These are phyloP conservation scores for Diarsia dahlii DNA, from an alignment of 2,888 invertebrate genomes.

Conservation along the genomic window DNA sequence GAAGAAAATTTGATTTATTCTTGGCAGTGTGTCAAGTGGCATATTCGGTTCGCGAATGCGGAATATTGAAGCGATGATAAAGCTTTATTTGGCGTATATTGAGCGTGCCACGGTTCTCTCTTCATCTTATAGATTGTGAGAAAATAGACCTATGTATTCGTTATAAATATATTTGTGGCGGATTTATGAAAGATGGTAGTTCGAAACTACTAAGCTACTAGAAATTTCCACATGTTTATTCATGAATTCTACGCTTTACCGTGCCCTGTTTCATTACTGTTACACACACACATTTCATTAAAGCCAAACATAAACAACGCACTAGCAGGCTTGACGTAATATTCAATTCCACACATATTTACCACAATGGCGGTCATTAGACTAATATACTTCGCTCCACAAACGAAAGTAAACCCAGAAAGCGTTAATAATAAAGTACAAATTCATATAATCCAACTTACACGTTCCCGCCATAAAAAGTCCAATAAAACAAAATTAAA, in stretches of 20 bases:
- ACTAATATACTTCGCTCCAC: slow-evolving; percentile 44
- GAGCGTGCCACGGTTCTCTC: slow-evolving; percentile 75
- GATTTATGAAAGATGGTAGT: slow-evolving; percentile 15
- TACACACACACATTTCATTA: slow-evolving; percentile 20
- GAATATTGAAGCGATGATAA: slow-evolving; percentile 83
- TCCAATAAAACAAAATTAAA: slow-evolving; percentile 68
- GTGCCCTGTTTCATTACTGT: slow-evolving; percentile 15
- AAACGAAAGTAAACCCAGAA: slow-evolving; percentile 45
- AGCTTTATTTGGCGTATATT: slow-evolving; percentile 84
- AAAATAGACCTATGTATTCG: slow-evolving; percentile 52
- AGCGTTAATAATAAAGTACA: slow-evolving; percentile 56
- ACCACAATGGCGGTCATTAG: slow-evolving; percentile 53
- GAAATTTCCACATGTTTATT: slow-evolving; percentile 1
- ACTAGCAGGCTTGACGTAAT: slow-evolving; percentile 34
- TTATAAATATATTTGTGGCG: slow-evolving; percentile 40
- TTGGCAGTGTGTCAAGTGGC: slow-evolving; percentile 85
- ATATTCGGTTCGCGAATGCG: slow-evolving; percentile 81
- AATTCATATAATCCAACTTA: slow-evolving; percentile 57
- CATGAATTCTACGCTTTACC: background rate
- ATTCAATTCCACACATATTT: slow-evolving; percentile 58
- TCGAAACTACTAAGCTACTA: background rate
- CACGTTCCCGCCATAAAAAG: slow-evolving; percentile 59
- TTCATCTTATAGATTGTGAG: slow-evolving; percentile 66
- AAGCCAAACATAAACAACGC: slow-evolving; percentile 33
- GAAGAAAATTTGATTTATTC: slow-evolving; percentile 85